These are phyloP conservation scores for Schizotus pectinicornis DNA, from an alignment of 2,888 invertebrate species.

Conservation along the genomic window DNA sequence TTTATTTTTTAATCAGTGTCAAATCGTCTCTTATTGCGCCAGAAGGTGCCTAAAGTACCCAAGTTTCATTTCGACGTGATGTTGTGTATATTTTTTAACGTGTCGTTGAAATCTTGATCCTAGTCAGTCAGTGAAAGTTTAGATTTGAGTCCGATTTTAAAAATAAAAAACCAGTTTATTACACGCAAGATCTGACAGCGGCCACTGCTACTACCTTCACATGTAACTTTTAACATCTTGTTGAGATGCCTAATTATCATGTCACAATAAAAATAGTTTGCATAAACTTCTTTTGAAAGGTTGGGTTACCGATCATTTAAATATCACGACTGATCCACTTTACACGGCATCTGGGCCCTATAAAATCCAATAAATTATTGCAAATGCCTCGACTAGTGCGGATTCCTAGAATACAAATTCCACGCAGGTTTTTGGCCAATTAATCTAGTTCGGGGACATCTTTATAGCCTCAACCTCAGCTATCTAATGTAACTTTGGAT, in stretches of 20 bases:
- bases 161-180: conserved; percentile 12
- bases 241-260: conserved; percentile 10
- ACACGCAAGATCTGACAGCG: conserved; percentile 5
- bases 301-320: conserved; percentile 4
- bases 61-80: too few species aligned
- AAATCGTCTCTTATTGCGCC: too few species aligned
- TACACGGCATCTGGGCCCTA: not conserved
- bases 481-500: too few species aligned
- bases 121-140: not conserved
- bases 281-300: conserved; percentile 2
- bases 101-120: not conserved
- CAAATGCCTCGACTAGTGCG: too few species aligned
- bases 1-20: too few species aligned
- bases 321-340: conserved; percentile 6
- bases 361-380: too few species aligned
- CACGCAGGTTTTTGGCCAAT: too few species aligned
- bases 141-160: not conserved
- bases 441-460: too few species aligned
- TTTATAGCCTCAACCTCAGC: too few species aligned
- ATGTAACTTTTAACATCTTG: not conserved
- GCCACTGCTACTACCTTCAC: conserved; percentile 4
- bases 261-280: conserved; percentile 11
- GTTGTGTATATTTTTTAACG: not conserved
- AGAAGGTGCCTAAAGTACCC: too few species aligned
- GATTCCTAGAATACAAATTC: too few species aligned